phyloP scores from a whole-genome alignment of 1,140 invertebrate species.

The Drosophila serrata region DNA sequence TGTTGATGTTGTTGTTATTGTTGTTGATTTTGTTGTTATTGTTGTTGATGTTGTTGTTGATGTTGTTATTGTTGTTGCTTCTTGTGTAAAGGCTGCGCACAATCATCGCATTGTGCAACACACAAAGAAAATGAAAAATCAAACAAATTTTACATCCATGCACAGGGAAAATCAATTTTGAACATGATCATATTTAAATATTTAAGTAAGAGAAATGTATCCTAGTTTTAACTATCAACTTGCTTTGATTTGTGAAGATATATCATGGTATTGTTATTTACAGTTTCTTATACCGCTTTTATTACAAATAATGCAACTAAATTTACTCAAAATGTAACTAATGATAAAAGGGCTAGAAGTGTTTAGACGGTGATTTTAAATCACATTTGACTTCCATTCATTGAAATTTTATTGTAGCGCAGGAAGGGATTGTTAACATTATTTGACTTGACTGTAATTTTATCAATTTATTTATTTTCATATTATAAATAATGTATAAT shows the following conservation, averaged over 20 bases:
- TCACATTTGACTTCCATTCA: not conserved
- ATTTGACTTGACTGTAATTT: too few relatives aligned
- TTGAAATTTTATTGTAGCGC: not conserved
- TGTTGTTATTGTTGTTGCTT: slow-evolving; percentile 16
- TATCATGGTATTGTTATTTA: not conserved
- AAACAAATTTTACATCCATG: slow-evolving; percentile 61
- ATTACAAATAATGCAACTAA: not conserved
- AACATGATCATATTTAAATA: not conserved
- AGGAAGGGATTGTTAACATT: not conserved
- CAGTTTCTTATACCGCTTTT: not conserved
- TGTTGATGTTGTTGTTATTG: too few relatives aligned
- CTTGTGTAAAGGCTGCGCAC: slow-evolving; percentile 55
- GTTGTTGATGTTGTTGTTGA: slow-evolving; percentile 11
- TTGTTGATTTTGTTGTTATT: too few relatives aligned
- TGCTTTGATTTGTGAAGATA: not conserved
- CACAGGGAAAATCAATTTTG: not conserved
- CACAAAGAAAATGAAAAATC: slow-evolving; percentile 60
- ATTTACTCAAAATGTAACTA: not conserved
- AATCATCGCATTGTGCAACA: slow-evolving; percentile 66
- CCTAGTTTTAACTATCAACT: not conserved
- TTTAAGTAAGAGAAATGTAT: not conserved
- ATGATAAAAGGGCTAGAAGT: too few relatives aligned
- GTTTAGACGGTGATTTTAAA: not conserved
- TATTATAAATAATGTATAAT: not conserved
- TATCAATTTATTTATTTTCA: not conserved